Base-by-base conservation (phyloP, 2,113 vertebrate species). In the Percina caprodes region DNA sequence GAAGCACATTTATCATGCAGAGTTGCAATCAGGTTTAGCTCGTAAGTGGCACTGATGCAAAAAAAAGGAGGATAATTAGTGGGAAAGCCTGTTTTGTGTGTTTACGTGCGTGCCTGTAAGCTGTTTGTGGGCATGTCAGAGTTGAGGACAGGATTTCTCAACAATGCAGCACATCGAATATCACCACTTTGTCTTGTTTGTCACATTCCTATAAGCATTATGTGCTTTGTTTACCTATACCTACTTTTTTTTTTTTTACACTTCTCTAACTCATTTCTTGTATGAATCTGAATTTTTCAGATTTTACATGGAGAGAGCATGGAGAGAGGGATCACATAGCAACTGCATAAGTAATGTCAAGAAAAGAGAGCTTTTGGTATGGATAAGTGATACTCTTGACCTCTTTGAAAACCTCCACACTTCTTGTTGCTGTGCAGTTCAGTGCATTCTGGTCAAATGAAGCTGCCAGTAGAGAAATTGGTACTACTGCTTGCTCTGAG, bases 381-480 rank as follows among this genome's bases (percentile, higher is more conserved):
- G 33, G 76, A 54, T 60, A 68, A 71, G 46, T 33, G 55, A 9
- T 9, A 45, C 52, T 58, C 21, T 8, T 26, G 18, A 48, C n/a
- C 35, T 23, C 4, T 18, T 46, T 69, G 39, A 51, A 60, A 69
- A 61, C 60, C 30, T 10, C 49, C 16, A 13, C 45, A 11, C 23
- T 23, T 58, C 56, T 23, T 33, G 54, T 69, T 56, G 56, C 42
- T 30, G 56, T 74, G 82, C 35, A 35, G 60, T n/a, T 58, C 19
- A 23, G 18, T 24, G 69, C 66, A 52, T 70, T 69, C 35, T 61
- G 69, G 74, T 81, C 62, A 70, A 84, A 67, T 83, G 85, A 85
- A 79, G 73, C 68, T 39, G 77, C 85, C 82, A 76, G 83, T 19
- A 19, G 74, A 87, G 80, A 79, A 87, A 86, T 69, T 87, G 89